A percentile compares a stretch with the other conserved stretches of the same genome.
Conservation (phyloP, 2,113 vertebrate species). For the Leucopternis melanops region DNA sequence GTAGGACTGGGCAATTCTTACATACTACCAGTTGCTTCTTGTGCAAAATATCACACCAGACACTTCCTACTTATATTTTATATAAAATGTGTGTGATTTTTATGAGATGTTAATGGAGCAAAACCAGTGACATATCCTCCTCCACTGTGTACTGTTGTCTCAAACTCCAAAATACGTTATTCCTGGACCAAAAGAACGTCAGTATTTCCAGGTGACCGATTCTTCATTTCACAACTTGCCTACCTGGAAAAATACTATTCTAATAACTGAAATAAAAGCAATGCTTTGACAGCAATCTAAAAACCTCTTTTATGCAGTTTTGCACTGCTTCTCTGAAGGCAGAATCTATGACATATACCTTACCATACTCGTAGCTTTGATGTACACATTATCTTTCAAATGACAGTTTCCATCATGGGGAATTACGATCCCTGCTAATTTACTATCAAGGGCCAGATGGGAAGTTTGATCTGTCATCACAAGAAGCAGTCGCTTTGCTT, state of each 20-base stretch:
- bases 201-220: not conserved
- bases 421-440: conserved; percentile 90
- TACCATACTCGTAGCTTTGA: conserved; percentile 89
- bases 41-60: not conserved
- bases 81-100: not conserved
- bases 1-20: not conserved
- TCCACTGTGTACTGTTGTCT: not conserved
- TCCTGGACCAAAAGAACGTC: not conserved
- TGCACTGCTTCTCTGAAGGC: not conserved
- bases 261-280: not conserved
- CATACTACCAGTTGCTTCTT: not conserved
- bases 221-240: not conserved
- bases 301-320: not conserved
- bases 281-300: not conserved
- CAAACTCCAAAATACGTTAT: not conserved
- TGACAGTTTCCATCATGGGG: conserved; percentile 94
- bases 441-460: conserved; percentile 94
- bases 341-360: conserved; percentile 55
- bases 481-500: conserved; percentile 90
- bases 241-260: not conserved
- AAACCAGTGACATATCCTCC: not conserved
- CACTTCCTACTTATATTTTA: not conserved
- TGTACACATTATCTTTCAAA: conserved; percentile 88
- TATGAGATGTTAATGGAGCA: not conserved
- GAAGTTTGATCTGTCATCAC: conserved; percentile 98